Evolutionary conservation across 2,797 vertebrate species (phyloP).

Genomic region (Galago senegalensis): DNA sequence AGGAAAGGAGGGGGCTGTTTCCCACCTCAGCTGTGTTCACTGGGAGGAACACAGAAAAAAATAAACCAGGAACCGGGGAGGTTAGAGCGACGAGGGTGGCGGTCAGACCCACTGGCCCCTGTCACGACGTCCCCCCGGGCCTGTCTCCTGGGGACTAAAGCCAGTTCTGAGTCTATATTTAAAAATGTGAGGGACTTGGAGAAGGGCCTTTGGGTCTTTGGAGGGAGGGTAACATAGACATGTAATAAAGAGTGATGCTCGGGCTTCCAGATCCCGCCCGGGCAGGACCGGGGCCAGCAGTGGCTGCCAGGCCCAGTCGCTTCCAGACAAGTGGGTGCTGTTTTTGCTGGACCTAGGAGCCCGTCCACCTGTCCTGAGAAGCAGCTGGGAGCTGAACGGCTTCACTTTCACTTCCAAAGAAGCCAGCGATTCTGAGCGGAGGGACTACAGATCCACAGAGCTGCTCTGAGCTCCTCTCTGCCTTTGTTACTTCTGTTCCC

Average conservation of each 20-base stretch:
- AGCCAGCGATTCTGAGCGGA: too few relatives aligned
- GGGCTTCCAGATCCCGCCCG: accelerated
- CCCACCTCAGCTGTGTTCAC: accelerated
- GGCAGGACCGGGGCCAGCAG: background rate
- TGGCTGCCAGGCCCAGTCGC: accelerated
- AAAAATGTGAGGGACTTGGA: background rate
- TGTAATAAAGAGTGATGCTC: accelerated
- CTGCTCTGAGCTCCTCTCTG: too few relatives aligned
- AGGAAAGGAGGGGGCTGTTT: background rate
- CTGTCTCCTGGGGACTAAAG: background rate
- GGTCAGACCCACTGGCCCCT: accelerated
- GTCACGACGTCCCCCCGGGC: accelerated
- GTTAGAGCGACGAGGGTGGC: background rate
- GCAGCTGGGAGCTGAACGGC: too few relatives aligned
- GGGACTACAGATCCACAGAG: too few relatives aligned
- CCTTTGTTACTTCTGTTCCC: too few relatives aligned
- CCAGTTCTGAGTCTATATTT: background rate
- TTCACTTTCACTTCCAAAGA: too few relatives aligned
- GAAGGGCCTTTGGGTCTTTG: background rate
- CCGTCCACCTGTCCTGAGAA: too few relatives aligned
- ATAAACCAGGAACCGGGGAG: background rate
- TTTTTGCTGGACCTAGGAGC: too few relatives aligned
- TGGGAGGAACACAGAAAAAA: background rate
- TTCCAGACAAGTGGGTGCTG: background rate
- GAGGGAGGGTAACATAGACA: background rate